Evolutionary conservation across 1,140 invertebrate genomes (phyloP).

Genomic region (Periplaneta americana): DNA sequence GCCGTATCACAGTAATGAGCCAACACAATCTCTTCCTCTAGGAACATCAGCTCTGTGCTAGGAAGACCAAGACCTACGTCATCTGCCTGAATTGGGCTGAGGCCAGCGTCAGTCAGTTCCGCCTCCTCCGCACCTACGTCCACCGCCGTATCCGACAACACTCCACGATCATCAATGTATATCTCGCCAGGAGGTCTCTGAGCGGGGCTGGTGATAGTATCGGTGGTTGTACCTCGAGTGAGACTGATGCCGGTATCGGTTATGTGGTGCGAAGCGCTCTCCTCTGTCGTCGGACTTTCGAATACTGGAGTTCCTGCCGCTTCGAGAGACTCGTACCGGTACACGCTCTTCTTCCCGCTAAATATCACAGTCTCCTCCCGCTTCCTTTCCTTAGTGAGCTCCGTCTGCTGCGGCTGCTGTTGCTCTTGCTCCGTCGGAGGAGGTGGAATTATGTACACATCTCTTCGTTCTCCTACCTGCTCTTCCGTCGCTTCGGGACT

Average conservation of each 20-base stretch:
- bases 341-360: conserved; percentile 41
- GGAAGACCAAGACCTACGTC: conserved; percentile 31
- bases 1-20: conserved; percentile 38
- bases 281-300: conserved; percentile 40
- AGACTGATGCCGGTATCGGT: conserved; percentile 46
- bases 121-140: conserved; percentile 41
- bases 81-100: conserved; percentile 47
- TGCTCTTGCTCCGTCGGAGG: conserved; percentile 21
- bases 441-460: conserved; percentile 35
- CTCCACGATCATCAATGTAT: conserved; percentile 5
- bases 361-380: conserved; percentile 45
- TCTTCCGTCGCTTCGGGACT: not conserved
- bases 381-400: conserved; percentile 33
- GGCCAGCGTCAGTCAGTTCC: conserved; percentile 46
- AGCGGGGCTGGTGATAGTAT: conserved; percentile 40
- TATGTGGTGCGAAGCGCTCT: conserved; percentile 43
- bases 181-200: conserved; percentile 10
- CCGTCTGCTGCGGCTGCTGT: conserved; percentile 11
- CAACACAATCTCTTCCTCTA: conserved; percentile 31
- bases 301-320: conserved; percentile 29
- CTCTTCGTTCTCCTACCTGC: conserved; percentile 17
- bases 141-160: conserved; percentile 39
- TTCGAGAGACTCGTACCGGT: conserved; percentile 37
- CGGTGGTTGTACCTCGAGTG: conserved; percentile 38
- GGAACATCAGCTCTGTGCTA: conserved; percentile 28